Percentiles rank a stretch among this genome's conserved stretches.
These are phyloP conservation scores for Phenganax stokvisi DNA, from an alignment of 92 coral and sea anemone genomes.

Conservation along the genomic window DNA sequence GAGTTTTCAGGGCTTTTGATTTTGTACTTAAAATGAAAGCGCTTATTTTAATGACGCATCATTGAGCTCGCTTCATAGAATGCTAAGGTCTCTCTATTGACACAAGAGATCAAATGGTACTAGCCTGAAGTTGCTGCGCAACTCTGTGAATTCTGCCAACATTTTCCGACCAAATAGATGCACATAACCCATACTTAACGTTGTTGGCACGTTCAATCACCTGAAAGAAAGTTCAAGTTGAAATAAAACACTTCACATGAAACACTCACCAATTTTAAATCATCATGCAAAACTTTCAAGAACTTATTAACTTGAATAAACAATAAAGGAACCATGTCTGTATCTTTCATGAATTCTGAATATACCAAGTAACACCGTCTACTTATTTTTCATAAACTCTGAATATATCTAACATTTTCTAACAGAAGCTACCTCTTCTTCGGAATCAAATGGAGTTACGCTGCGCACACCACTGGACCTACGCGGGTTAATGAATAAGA, in stretches of 20 bases:
- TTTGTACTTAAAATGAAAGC: too few relatives aligned
- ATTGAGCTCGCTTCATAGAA: too few relatives aligned
- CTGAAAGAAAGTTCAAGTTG: conserved; percentile 19
- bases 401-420: too few relatives aligned
- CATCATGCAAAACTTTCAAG: too few relatives aligned
- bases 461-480: conserved; percentile 82
- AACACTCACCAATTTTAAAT: background rate
- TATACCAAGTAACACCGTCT: too few relatives aligned
- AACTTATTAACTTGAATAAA: background rate
- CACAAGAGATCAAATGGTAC: too few relatives aligned
- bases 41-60: too few relatives aligned
- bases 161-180: conserved; percentile 68
- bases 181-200: conserved; percentile 68
- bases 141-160: conserved; percentile 68
- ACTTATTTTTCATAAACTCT: too few relatives aligned
- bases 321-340: background rate
- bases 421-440: conserved; percentile 58
- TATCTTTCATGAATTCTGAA: too few relatives aligned
- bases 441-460: conserved; percentile 66
- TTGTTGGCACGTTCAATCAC: conserved; percentile 72
- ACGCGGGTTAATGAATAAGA: background rate
- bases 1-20: too few relatives aligned
- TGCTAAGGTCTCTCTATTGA: too few relatives aligned
- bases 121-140: conserved; percentile 59
- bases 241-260: too few relatives aligned